phyloP scores from a whole-genome alignment of 2,113 vertebrate species.

The Strigops habroptila region DNA sequence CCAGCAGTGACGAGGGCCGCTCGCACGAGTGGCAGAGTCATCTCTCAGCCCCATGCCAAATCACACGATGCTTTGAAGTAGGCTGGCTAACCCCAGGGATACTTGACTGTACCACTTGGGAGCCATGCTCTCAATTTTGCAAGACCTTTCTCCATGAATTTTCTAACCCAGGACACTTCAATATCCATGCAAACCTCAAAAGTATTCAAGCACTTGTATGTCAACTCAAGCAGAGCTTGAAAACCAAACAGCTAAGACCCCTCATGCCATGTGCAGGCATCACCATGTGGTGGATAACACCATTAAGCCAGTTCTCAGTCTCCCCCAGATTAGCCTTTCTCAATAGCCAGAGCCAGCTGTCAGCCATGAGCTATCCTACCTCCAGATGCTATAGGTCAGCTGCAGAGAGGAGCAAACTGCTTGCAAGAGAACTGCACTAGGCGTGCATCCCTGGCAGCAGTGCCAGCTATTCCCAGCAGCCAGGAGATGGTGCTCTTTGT shows the following conservation, averaged over 20 bases:
- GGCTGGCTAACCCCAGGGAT: background rate
- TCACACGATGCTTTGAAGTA: background rate
- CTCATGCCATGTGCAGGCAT: background rate
- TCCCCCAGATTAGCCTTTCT: background rate
- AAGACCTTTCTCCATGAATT: background rate
- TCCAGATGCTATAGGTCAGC: background rate
- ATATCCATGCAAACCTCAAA: background rate
- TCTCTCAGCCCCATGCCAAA: background rate
- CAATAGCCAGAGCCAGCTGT: background rate
- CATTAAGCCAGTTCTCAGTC: background rate
- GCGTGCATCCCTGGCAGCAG: background rate
- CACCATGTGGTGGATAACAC: background rate
- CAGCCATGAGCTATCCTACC: background rate
- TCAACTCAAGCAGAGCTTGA: background rate
- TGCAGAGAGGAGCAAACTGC: background rate
- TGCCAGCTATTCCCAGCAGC: background rate
- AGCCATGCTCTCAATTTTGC: background rate
- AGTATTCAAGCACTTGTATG: background rate
- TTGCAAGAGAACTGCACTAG: background rate
- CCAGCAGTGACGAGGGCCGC: background rate
- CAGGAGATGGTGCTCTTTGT: conserved; percentile 66
- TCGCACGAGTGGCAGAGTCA: background rate
- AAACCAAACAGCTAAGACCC: background rate
- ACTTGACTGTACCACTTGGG: background rate
- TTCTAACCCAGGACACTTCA: background rate